Evolutionary conservation across 2,113 vertebrate species (phyloP).

Genomic region (Piaya cayana): DNA sequence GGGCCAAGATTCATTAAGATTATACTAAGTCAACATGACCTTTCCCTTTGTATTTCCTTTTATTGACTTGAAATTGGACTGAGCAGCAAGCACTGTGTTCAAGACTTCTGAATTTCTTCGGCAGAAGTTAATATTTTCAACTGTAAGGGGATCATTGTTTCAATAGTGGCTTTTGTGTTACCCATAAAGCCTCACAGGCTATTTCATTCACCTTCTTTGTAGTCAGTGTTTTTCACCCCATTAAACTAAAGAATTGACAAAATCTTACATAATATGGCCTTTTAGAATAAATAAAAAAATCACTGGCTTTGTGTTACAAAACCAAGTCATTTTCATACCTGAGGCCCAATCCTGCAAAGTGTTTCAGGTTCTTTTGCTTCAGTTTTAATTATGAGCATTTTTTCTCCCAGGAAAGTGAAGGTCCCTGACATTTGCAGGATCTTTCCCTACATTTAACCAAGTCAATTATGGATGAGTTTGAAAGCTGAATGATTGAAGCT

Average conservation of each 20-base stretch:
- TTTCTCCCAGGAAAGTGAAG: neutral
- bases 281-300: neutral
- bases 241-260: neutral
- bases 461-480: neutral
- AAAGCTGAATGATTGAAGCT: neutral
- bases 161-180: neutral
- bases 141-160: neutral
- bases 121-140: neutral
- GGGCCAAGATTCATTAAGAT: neutral
- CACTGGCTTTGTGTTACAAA: neutral
- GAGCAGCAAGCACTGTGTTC: neutral
- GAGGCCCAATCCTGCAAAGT: neutral
- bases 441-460: neutral
- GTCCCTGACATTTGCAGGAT: neutral
- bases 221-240: neutral
- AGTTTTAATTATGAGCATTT: neutral
- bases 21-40: neutral
- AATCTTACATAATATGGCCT: neutral
- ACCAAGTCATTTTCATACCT: neutral
- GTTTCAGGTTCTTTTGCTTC: neutral
- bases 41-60: conserved; percentile 47
- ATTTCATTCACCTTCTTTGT: neutral
- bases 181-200: neutral
- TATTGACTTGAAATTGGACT: conserved; percentile 27
- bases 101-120: conserved; percentile 2